Evolutionary conservation across 2,797 vertebrate species (phyloP), one percentile per base, ranked within the genome.

Genomic region (Florisuga fusca): DNA sequence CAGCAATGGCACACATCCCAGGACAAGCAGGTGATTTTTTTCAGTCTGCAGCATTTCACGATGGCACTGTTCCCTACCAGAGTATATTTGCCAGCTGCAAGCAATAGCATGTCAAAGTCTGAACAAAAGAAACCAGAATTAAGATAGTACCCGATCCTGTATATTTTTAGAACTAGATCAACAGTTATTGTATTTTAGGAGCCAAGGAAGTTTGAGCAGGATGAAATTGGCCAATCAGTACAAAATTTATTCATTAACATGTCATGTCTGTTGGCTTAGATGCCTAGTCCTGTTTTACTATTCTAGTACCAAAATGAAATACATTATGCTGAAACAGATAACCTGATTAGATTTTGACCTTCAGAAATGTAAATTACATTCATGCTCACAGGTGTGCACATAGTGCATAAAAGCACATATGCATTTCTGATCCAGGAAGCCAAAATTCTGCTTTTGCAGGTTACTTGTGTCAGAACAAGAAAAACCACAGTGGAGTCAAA

Each of bases 21-120:
- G 77, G 36, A 91, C 19, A 74, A 90, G 63, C 89, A 95, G 95
- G 96, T 95, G 92, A 86, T 74, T 90, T 89, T 94, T 90, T 66
- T 92, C 73, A 78, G 55, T 21, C 63, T 75, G 50, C 82, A 87
- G 55, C 67, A 71, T 79, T 93, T 93, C 66, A 48, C 1, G 0
- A 46, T 74, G 80, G 87, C 87, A 48, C 33, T 11, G 23, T 23
- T 95, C 77, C 87, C 59, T 68, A 77, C 63, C 64, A 34, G 41
- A 4, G 20, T 48, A 1, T 43, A 58, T 72, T 58, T 92, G 69
- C 73, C 84, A 94, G 55, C 63, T 88, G 29, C 58, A 81, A 88
- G 63, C 0, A 9, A 94, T 6, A 79, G 43, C 0, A 0, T 83
- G 87, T 84, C 82, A 63, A 90, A 90, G 54, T 45, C 11, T 89